Conservation (phyloP, 1,140 invertebrate species). For the Cydia splendana region DNA sequence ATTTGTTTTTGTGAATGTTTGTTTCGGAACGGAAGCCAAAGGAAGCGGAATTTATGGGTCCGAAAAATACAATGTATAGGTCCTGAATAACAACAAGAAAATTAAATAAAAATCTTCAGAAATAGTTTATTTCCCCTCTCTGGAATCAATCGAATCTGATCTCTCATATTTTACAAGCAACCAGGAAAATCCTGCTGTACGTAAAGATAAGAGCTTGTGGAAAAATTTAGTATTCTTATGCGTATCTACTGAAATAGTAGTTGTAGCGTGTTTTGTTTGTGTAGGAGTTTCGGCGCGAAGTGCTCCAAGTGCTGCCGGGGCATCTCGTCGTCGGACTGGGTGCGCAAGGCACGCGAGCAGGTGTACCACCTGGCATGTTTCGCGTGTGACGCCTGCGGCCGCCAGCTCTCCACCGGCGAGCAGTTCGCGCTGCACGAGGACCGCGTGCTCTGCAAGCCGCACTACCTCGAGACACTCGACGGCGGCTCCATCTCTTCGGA, state of each 20-base stretch:
- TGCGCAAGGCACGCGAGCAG: conserved; percentile 94
- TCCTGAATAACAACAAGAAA: too few species aligned
- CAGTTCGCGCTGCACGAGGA: conserved; percentile 97
- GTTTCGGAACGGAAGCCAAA: too few species aligned
- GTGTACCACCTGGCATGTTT: conserved; percentile 99
- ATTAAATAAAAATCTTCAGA: too few species aligned
- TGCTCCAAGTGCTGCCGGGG: conserved; percentile 96
- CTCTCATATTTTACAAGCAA: too few species aligned
- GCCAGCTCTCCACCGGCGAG: conserved; percentile 97
- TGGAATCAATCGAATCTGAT: too few species aligned
- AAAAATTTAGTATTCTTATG: neutral
- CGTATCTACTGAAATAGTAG: neutral
- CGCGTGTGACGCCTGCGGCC: conserved; percentile 97
- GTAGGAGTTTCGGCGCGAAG: conserved; percentile 96
- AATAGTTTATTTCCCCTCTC: too few species aligned
- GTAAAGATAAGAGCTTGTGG: conserved; percentile 14
- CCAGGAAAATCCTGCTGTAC: neutral
- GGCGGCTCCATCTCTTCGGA: conserved; percentile 93
- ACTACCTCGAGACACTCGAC: conserved; percentile 96
- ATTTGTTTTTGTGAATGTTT: too few species aligned
- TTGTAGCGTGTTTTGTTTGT: conserved; percentile 57
- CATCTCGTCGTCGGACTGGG: conserved; percentile 98
- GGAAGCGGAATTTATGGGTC: too few species aligned
- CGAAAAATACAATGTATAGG: too few species aligned
- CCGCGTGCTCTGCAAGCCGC: conserved; percentile 95